A percentile compares a stretch with the other conserved stretches of the same genome.
Evolutionary conservation across 2,797 vertebrate species (phyloP).

Genomic region (Poecilia velifera): DNA sequence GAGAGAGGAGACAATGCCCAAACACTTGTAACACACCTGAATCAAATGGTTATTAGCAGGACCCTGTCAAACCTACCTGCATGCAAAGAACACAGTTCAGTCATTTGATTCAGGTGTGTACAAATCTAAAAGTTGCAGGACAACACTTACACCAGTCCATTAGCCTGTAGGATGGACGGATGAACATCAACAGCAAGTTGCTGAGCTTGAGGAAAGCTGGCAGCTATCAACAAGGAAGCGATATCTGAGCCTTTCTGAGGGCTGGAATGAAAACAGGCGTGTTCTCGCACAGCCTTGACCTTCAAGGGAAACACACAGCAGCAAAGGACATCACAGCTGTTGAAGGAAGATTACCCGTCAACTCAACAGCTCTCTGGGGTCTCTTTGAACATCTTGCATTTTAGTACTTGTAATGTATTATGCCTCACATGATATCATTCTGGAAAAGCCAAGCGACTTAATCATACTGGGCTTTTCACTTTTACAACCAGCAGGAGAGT

Average conservation of each 20-base stretch:
- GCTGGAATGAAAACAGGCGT: slow-evolving; percentile 22
- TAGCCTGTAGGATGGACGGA: neutral
- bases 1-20: neutral
- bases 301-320: slow-evolving; percentile 38
- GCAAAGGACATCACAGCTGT: slow-evolving; percentile 28
- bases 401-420: slow-evolving; percentile 4
- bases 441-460: slow-evolving; percentile 38
- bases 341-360: slow-evolving; percentile 3
- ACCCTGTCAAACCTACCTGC: neutral
- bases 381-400: slow-evolving; percentile 15
- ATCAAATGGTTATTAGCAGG: neutral
- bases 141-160: neutral
- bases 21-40: neutral
- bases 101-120: neutral
- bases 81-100: neutral
- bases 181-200: neutral
- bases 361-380: slow-evolving; percentile 10
- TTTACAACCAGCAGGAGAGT: slow-evolving; percentile 17
- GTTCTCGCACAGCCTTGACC: slow-evolving; percentile 47
- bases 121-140: neutral
- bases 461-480: slow-evolving; percentile 23
- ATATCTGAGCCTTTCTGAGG: slow-evolving; percentile 6
- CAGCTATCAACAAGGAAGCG: neutral
- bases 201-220: neutral
- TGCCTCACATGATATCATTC: slow-evolving; percentile 36